Evolutionary conservation across 2,113 vertebrate genomes (phyloP), one percentile per base, ranked within the genome.

Genomic region (Stigmatopora argus): DNA sequence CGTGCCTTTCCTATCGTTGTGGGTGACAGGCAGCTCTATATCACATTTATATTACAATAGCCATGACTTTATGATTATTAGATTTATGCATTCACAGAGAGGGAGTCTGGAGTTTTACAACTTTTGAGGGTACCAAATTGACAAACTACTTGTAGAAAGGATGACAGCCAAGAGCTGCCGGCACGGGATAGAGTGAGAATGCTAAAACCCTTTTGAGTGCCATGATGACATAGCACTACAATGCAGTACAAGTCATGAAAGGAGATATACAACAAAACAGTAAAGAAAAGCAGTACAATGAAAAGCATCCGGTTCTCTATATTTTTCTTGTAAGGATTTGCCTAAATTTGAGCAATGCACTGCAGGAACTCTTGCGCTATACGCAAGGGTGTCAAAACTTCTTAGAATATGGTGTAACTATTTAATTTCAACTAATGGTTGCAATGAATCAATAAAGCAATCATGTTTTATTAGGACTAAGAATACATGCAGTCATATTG

Each of bases 31-130:
- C 62, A 65, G 67, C n/a, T 68, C 78, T 80, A 23, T 74, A 78
- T 79, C 70, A 78, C 57, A 75, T 82, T 78, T 83, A 85, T 79
- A 66, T 73, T 68, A 73, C 73, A 78, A 72, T 67, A 63, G 70
- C 48, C 41, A 65, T 14, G 31, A 53, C 35, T 81, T 83, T 83
- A 83, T 83, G 81, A 76, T 81, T 71, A 71, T 80, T 76, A 70
- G 72, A 88, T 87, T 79, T 83, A 81, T 81, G 70, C 55, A 65
- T 60, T 66, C 46, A 49, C 63, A 74, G 53, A 74, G 65, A 68
- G 78, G 51, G 75, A 78, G 72, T 63, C 72, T 65, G 74, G 47
- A 45, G 18, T 80, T 81, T 82, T 76, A 75, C 62, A 80, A 64
- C 41, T 17, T 78, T 31, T 62, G 46, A 70, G 59, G 59, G 75